Conservation (phyloP, 2,888 invertebrate genomes). For the Poecilobothrus nobilitatus region DNA sequence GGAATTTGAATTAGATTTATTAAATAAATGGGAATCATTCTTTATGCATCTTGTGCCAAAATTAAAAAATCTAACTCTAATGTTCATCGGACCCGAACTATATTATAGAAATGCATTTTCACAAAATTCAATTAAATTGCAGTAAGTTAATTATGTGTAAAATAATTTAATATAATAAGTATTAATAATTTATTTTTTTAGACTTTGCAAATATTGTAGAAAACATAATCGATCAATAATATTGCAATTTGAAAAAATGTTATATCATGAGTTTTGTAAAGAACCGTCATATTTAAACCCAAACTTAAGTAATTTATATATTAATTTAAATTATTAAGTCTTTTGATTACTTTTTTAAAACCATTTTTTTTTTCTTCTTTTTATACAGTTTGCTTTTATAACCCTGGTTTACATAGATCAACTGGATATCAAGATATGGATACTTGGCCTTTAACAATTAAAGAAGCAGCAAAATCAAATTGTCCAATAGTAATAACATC, state of each 20-base stretch:
- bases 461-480: slow-evolving; percentile 48
- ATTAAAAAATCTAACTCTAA: slow-evolving; percentile 49
- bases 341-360: slow-evolving; percentile 4
- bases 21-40: slow-evolving; percentile 63
- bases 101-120: slow-evolving; percentile 33
- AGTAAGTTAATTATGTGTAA: background rate
- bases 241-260: slow-evolving; percentile 45
- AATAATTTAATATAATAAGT: no score
- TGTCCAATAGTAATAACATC: slow-evolving; percentile 58
- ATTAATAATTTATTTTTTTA: slow-evolving; percentile 30
- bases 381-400: slow-evolving; percentile 59
- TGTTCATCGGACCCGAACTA: slow-evolving; percentile 59
- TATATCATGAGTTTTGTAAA: slow-evolving; percentile 48
- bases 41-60: slow-evolving; percentile 56
- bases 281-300: slow-evolving; percentile 45
- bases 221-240: slow-evolving; percentile 46
- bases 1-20: slow-evolving; percentile 60
- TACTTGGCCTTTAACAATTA: slow-evolving; percentile 59
- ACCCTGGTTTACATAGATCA: slow-evolving; percentile 60
- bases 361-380: slow-evolving; percentile 19
- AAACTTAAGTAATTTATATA: slow-evolving; percentile 49
- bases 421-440: slow-evolving; percentile 56
- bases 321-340: background rate
- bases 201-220: slow-evolving; percentile 49
- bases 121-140: background rate